Conservation (phyloP, 2,113 vertebrate species). For the Formicarius rufipectus region DNA sequence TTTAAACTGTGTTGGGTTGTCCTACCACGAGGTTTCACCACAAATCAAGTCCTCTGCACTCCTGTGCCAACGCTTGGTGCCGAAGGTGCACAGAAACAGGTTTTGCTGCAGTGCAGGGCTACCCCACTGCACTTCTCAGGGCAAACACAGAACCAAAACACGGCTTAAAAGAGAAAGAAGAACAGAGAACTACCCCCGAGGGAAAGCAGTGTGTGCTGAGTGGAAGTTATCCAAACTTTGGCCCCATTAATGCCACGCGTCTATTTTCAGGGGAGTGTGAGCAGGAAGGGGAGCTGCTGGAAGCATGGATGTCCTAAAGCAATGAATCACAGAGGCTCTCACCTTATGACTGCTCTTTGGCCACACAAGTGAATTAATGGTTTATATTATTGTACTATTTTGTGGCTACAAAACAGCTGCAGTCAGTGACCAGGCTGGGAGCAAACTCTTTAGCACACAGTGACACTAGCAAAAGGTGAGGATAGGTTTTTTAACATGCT, state of each 20-base stretch:
- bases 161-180: neutral
- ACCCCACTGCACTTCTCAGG: rapidly evolving
- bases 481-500: neutral
- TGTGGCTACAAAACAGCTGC: neutral
- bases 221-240: rapidly evolving
- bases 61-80: neutral
- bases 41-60: neutral
- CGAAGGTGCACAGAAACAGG: rapidly evolving
- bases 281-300: neutral
- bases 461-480: neutral
- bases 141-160: neutral
- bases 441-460: neutral
- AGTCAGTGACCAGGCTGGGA: neutral
- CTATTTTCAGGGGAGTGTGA: neutral
- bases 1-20: neutral
- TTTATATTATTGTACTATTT: neutral
- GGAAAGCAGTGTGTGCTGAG: neutral
- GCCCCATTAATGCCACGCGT: rapidly evolving
- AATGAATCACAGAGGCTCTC: neutral
- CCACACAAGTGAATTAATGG: neutral
- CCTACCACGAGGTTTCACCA: neutral
- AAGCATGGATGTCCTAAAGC: neutral
- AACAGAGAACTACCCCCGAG: neutral
- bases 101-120: neutral
- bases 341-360: neutral